A percentile compares a stretch with the other conserved stretches of the same genome.
phyloP scores from a whole-genome alignment of 1,140 invertebrate species.

The Cherax quadricarinatus region DNA sequence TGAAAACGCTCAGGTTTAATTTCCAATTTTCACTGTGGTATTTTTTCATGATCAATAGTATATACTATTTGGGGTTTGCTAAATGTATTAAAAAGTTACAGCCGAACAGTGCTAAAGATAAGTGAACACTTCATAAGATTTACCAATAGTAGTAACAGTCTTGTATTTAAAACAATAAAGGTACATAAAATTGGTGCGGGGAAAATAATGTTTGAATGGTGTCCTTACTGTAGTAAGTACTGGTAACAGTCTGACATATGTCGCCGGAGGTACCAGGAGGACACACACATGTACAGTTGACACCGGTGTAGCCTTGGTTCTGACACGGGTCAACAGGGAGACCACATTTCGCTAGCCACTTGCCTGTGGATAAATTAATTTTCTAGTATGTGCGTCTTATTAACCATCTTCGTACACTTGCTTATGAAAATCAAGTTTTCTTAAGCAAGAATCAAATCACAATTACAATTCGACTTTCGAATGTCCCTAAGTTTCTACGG shows the following conservation, averaged over 20 bases:
- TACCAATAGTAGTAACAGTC: not conserved
- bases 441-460: too few species aligned
- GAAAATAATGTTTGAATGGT: not conserved
- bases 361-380: not conserved
- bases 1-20: too few species aligned
- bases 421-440: too few species aligned
- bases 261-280: not conserved
- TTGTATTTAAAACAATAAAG: not conserved
- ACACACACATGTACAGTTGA: not conserved
- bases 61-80: not conserved
- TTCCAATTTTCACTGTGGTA: too few species aligned
- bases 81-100: not conserved
- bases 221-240: not conserved
- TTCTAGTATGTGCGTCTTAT: too few species aligned
- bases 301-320: not conserved
- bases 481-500: too few species aligned
- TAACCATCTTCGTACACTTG: too few species aligned
- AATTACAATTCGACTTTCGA: too few species aligned
- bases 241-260: not conserved
- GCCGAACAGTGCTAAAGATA: not conserved
- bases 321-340: not conserved
- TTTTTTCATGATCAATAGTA: too few species aligned
- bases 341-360: not conserved
- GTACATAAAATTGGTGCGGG: too few species aligned
- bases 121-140: not conserved